Conservation (phyloP, 2,888 invertebrate species). For the Idaea straminata region DNA sequence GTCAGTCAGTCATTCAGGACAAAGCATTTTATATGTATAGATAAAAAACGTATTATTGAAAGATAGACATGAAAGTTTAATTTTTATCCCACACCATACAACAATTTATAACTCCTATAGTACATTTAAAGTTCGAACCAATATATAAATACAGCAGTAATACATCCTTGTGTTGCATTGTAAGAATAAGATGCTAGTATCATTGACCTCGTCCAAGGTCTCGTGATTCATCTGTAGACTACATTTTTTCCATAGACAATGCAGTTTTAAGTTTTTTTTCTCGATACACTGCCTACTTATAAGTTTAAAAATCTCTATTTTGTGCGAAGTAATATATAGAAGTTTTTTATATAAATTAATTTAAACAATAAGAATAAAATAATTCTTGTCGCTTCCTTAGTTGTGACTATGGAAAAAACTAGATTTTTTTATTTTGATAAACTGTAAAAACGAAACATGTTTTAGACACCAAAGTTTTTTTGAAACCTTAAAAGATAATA, state of each 20-base stretch:
- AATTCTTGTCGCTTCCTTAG: too few species aligned
- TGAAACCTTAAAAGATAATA: too few species aligned
- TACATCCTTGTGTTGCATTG: background rate
- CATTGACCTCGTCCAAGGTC: background rate
- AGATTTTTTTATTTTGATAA: too few species aligned
- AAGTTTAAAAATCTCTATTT: background rate
- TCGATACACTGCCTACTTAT: background rate
- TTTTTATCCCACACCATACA: too few species aligned
- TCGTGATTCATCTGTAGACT: background rate
- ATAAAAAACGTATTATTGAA: too few species aligned
- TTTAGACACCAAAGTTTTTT: too few species aligned
- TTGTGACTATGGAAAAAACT: too few species aligned
- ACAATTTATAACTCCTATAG: background rate
- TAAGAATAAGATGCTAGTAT: background rate
- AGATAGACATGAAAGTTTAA: too few species aligned
- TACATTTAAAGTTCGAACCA: background rate
- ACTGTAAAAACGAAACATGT: too few species aligned
- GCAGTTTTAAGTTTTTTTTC: background rate
- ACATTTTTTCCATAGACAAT: background rate
- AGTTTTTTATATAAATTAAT: background rate
- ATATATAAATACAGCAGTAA: background rate
- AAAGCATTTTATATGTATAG: too few species aligned
- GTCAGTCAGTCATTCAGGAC: too few species aligned
- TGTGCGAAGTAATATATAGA: background rate
- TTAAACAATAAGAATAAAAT: too few species aligned